Evolutionary conservation across 1,140 invertebrate species (phyloP), one percentile per base, ranked within the genome.

Genomic region (Formica exsecta): DNA sequence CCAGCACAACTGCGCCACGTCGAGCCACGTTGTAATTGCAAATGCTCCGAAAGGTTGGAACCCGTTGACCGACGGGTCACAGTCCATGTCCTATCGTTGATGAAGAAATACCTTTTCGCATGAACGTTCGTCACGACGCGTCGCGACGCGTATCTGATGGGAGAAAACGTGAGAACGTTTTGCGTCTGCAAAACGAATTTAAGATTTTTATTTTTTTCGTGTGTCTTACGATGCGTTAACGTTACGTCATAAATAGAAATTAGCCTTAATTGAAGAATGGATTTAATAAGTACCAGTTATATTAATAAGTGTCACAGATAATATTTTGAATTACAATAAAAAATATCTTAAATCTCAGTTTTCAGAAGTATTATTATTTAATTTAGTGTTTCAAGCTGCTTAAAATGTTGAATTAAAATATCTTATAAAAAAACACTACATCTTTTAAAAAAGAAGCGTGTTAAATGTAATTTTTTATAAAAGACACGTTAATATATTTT

Each of bases 21-120:
- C 81, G 73, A 66, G 65, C 83, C 74, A 84, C 73, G 73, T 91
- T 89, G 86, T 90, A 90, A 87, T 89, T 88, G 86, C 86, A 86
- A 91, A 90, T 89, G 76, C 76, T 83, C 59, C 86, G 65, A 64
- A 64, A 68, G 64, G 38, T 85, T 83, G 70, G 16, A 57, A 22
- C 48, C 51, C 61, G 38, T 70, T 76, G 71, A 87, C 51, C 70
- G 77, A 85, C 44, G 81, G 61, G 75, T 57, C 81, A 22, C 16
- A 70, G 25, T 73, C 54, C 36, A 38, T 25, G 57, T 66, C 54
- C 25, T 29, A 59, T 25, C 36, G 13, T 22, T 61, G 77, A 87
- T 75, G 75, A 84, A 68, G 77, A 65, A 83, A 83, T 54, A 19
- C 32, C 44, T 64, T 59, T 85, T 85, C 61, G 44, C 71, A 65